Percentiles rank a stretch among this genome's conserved stretches.
Conservation (phyloP, 2,797 vertebrate genomes). For the Sebastes itinus region DNA sequence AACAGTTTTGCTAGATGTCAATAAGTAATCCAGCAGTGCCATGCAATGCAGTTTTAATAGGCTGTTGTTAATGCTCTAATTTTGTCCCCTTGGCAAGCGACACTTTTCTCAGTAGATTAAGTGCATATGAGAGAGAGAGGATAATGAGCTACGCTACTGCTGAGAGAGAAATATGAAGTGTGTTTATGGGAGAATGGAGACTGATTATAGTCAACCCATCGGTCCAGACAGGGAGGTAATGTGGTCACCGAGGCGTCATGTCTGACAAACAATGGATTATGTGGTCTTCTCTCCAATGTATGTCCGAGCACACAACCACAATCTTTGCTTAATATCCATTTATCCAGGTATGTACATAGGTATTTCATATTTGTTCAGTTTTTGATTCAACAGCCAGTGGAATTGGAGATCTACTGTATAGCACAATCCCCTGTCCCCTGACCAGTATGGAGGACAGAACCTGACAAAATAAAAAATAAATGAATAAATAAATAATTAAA, state of each 20-base stretch:
- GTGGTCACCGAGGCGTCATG: not conserved
- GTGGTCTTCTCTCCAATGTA: not conserved
- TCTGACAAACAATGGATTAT: not conserved
- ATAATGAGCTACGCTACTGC: conserved; percentile 14
- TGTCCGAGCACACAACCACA: not conserved
- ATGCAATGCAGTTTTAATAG: conserved; percentile 28
- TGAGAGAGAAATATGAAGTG: conserved; percentile 19
- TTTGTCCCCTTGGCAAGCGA: conserved; percentile 25
- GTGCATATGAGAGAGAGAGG: not conserved
- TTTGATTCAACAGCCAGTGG: not conserved
- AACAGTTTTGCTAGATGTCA: conserved; percentile 24
- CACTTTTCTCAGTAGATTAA: conserved; percentile 23
- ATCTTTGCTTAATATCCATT: not conserved
- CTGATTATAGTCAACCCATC: conserved; percentile 1
- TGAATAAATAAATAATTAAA: no score
- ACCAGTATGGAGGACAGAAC: not conserved
- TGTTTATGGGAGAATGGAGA: conserved; percentile 13
- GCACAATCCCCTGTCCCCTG: not conserved
- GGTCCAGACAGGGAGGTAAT: not conserved
- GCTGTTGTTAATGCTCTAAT: conserved; percentile 30
- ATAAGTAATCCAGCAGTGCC: conserved; percentile 18
- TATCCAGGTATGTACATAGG: not conserved
- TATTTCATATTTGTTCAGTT: not conserved
- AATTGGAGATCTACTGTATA: not conserved
- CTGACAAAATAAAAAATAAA: no score